phyloP scores from a whole-genome alignment of 1,140 invertebrate genomes.

The Wiebesia pumilae region DNA sequence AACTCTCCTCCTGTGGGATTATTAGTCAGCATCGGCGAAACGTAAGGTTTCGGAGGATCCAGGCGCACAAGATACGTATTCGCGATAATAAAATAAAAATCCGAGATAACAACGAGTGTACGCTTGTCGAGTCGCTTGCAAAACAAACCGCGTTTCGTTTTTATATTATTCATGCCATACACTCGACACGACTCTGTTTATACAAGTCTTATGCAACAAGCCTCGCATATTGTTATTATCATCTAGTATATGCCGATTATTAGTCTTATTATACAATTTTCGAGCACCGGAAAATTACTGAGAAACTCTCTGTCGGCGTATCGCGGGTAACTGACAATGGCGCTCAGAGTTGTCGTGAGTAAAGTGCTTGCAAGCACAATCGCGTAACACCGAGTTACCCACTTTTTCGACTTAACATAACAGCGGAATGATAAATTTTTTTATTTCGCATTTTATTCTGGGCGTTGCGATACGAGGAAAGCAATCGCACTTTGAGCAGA shows the following conservation, averaged over 20 bases:
- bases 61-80: not conserved
- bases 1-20: no score
- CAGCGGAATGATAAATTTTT: not conserved
- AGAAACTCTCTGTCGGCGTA: not conserved
- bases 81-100: slow-evolving; percentile 48
- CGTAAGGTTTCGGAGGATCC: slow-evolving; percentile 14
- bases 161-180: slow-evolving; percentile 44
- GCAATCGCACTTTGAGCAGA: not conserved
- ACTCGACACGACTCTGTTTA: slow-evolving; percentile 50
- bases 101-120: slow-evolving; percentile 28
- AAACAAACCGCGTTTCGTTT: slow-evolving; percentile 51
- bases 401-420: not conserved
- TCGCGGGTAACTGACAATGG: not conserved
- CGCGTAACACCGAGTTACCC: no score
- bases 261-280: slow-evolving; percentile 44
- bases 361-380: no score
- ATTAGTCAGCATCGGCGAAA: not conserved
- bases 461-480: not conserved
- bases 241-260: slow-evolving; percentile 48
- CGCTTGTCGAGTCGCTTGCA: slow-evolving; percentile 36
- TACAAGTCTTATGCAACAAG: slow-evolving; percentile 53
- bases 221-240: slow-evolving; percentile 49
- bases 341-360: not conserved
- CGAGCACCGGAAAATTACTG: slow-evolving; percentile 51
- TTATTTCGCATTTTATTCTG: slow-evolving; percentile 16